Percentiles rank a stretch among this genome's conserved stretches.
phyloP scores from a whole-genome alignment of 1,140 invertebrate species.

The Aphelinus atriplicis region DNA sequence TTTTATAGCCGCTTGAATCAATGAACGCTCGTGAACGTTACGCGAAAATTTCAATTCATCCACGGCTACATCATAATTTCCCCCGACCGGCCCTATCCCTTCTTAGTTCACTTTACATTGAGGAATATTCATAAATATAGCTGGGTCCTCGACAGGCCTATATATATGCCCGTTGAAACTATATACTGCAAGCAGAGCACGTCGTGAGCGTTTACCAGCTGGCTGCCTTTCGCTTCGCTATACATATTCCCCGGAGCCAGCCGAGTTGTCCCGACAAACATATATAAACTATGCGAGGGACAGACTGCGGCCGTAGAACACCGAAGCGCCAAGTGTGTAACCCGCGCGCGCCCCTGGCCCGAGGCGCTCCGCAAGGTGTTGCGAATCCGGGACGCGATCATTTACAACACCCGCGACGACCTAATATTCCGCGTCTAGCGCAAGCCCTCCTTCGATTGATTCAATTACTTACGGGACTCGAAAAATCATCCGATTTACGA shows the following conservation, averaged over 20 bases:
- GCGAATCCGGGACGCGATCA: neutral
- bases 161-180: neutral
- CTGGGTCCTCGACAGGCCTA: no score
- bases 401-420: no score
- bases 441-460: no score
- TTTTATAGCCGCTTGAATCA: no score
- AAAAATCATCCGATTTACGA: no score
- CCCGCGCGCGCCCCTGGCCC: neutral
- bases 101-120: no score
- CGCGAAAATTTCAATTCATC: neutral
- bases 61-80: no score
- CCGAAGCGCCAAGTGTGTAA: neutral
- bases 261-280: neutral
- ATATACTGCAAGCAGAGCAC: neutral
- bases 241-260: neutral
- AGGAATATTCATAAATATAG: no score
- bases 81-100: no score
- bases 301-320: no score
- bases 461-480: no score
- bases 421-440: no score
- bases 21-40: neutral
- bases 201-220: slow-evolving; percentile 9
- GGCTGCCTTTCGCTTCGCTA: slow-evolving; percentile 1
- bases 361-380: neutral
- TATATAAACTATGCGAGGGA: neutral